Conservation (phyloP, 2,888 invertebrate genomes). For the Macaria notata region DNA sequence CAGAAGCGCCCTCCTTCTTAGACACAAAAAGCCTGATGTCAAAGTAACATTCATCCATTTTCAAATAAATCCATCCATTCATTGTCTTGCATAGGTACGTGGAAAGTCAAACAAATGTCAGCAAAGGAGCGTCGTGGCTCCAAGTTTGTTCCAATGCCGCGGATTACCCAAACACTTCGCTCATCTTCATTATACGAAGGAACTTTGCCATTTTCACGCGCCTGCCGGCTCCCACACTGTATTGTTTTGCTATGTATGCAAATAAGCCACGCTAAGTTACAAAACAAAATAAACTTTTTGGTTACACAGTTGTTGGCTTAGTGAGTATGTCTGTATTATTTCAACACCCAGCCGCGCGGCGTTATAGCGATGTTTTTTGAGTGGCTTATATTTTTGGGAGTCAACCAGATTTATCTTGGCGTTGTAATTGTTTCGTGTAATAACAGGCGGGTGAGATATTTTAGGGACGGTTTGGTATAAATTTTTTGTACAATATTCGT, state of each 20-base stretch:
- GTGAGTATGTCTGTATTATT: slow-evolving; percentile 46
- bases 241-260: slow-evolving; percentile 71
- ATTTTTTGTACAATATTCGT: no score
- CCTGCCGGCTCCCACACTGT: slow-evolving; percentile 52
- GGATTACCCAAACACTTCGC: slow-evolving; percentile 68
- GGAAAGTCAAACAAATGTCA: slow-evolving; percentile 43
- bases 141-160: slow-evolving; percentile 62
- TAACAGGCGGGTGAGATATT: neutral
- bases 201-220: slow-evolving; percentile 71
- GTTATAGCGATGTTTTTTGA: slow-evolving; percentile 36
- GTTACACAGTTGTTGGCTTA: slow-evolving; percentile 50
- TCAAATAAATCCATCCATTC: no score
- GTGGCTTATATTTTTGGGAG: slow-evolving; percentile 22
- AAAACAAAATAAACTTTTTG: slow-evolving; percentile 71
- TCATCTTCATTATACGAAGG: slow-evolving; percentile 74
- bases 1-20: no score
- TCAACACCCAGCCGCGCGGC: slow-evolving; percentile 38
- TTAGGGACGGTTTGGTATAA: no score
- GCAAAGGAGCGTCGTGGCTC: slow-evolving; percentile 44
- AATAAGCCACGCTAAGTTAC: slow-evolving; percentile 66
- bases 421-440: slow-evolving; percentile 1
- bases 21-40: no score
- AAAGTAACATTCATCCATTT: no score
- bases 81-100: slow-evolving; percentile 19
- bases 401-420: slow-evolving; percentile 9